Percentiles rank a stretch among this genome's conserved stretches.
Conservation (phyloP, 2,888 invertebrate species). For the Amblyjoppa fuscipennis region DNA sequence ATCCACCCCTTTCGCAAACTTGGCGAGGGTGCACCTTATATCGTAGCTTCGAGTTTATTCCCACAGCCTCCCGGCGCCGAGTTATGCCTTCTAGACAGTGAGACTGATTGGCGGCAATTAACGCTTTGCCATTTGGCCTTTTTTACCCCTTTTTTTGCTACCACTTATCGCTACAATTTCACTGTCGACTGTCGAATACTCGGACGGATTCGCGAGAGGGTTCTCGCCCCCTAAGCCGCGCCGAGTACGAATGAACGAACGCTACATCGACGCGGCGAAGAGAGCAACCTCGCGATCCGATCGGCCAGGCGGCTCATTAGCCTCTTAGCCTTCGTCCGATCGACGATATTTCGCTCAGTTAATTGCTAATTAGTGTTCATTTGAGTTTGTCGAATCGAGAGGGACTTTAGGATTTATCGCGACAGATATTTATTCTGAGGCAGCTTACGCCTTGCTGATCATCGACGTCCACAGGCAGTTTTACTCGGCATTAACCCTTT, state of each 20-base stretch:
- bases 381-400: background rate
- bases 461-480: background rate
- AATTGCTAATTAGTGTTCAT: conserved; percentile 2
- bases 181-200: background rate
- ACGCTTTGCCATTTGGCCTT: conserved; percentile 10
- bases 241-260: background rate
- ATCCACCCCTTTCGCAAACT: conserved; percentile 30
- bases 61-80: conserved; percentile 17
- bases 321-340: background rate
- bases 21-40: background rate
- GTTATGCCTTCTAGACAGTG: background rate
- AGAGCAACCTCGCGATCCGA: conserved; percentile 6
- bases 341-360: conserved; percentile 12
- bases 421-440: conserved; percentile 2
- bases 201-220: conserved; percentile 27
- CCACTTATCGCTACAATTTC: background rate
- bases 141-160: conserved; percentile 28
- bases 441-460: background rate
- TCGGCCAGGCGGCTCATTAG: conserved; percentile 1
- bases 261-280: background rate
- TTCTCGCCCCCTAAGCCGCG: background rate
- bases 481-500: background rate
- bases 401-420: background rate
- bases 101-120: conserved; percentile 42
- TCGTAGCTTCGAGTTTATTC: conserved; percentile 17